Conservation (phyloP, 2,113 vertebrate species). For the Phainopepla nitens region DNA sequence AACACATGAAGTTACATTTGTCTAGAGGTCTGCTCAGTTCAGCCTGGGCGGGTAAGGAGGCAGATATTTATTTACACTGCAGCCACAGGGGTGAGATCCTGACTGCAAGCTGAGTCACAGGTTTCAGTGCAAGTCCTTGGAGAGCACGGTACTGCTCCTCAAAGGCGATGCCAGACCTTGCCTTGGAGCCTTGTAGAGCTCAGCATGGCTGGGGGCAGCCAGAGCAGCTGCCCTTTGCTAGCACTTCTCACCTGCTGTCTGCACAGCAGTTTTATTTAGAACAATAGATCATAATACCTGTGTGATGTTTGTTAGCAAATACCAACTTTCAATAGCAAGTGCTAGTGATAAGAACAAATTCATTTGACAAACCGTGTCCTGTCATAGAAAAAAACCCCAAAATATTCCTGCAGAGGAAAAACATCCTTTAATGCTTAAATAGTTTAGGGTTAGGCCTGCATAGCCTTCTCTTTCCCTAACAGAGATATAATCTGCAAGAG, state of each 20-base stretch:
- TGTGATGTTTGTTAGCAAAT: background rate
- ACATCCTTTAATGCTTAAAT: background rate
- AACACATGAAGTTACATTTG: constrained; percentile 38
- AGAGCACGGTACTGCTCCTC: background rate
- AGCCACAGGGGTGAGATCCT: background rate
- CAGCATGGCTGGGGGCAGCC: background rate
- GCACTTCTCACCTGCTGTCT: background rate
- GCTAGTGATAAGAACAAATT: background rate
- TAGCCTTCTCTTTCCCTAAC: background rate
- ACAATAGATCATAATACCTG: background rate
- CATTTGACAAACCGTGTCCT: background rate
- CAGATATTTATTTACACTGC: background rate
- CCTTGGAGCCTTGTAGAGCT: background rate
- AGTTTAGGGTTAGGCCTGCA: background rate
- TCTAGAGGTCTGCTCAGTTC: constrained; percentile 11
- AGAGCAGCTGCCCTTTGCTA: background rate
- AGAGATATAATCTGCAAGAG: background rate
- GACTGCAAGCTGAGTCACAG: background rate
- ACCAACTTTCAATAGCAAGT: background rate
- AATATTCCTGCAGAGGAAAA: background rate
- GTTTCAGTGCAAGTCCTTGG: background rate
- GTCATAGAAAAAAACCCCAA: background rate
- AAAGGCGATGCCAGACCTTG: rapidly evolving
- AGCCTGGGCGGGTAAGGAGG: background rate
- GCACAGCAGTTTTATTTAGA: background rate